These are phyloP conservation scores for Brachionus paranguensis DNA, from an alignment of 1,140 invertebrate genomes.

Conservation along the genomic window DNA sequence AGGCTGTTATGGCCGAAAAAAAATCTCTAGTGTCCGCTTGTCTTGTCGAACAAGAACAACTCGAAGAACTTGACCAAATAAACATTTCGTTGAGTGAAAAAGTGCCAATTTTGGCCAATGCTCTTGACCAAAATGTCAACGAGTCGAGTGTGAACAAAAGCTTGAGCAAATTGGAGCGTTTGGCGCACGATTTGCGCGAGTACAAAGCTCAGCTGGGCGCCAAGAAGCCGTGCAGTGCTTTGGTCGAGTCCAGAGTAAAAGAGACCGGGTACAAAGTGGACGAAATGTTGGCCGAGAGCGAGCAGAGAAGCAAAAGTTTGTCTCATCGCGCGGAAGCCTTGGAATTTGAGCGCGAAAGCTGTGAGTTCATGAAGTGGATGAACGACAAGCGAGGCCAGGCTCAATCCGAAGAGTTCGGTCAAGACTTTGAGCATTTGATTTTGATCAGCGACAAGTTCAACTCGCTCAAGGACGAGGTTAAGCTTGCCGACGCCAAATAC, in stretches of 20 bases:
- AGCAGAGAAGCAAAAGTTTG: background rate
- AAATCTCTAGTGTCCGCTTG: background rate
- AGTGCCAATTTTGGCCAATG: background rate
- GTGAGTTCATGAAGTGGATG: constrained; percentile 15
- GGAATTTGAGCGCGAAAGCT: constrained; percentile 11
- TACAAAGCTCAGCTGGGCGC: background rate
- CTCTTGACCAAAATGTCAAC: background rate
- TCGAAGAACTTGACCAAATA: constrained; percentile 33
- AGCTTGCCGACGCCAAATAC: background rate
- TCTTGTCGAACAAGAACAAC: constrained; percentile 20
- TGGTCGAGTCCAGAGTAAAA: background rate
- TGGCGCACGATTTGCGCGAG: background rate
- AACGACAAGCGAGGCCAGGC: constrained; percentile 5
- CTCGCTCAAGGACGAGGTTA: background rate
- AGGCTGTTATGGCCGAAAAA: background rate
- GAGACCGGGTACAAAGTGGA: background rate
- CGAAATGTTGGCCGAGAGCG: background rate
- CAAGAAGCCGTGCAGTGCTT: background rate
- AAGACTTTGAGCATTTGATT: constrained; percentile 33
- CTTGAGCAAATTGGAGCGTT: background rate
- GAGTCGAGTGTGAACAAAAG: background rate
- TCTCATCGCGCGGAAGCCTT: background rate
- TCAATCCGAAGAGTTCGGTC: constrained; percentile 30
- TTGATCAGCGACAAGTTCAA: constrained; percentile 10
- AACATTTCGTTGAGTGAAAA: background rate